A percentile compares a stretch with the other conserved stretches of the same genome.
These are phyloP conservation scores for Drosophila nr. fundita DNA, from an alignment of 2,888 invertebrate genomes.

Conservation along the genomic window DNA sequence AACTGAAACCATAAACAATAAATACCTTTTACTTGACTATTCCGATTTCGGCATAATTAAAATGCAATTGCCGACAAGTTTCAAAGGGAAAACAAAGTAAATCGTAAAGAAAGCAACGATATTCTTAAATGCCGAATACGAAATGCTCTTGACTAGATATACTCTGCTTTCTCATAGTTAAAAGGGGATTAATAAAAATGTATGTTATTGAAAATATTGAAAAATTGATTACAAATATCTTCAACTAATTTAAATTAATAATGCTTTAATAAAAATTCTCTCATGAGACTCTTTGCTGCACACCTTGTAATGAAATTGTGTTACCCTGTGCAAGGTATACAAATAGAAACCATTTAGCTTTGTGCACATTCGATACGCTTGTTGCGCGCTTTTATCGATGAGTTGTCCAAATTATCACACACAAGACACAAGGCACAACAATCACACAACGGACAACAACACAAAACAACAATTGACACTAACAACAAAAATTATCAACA, in stretches of 20 bases:
- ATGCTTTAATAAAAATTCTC: neutral
- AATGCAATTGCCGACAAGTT: conserved; percentile 62
- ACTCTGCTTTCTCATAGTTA: neutral
- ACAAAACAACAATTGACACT: conserved; percentile 61
- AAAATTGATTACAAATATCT: neutral
- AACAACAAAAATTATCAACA: conserved; percentile 78
- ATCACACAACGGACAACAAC: conserved; percentile 25
- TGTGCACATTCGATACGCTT: conserved; percentile 63
- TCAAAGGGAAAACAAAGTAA: conserved; percentile 32
- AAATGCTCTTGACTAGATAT: conserved; percentile 6
- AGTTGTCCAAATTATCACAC: conserved; percentile 78
- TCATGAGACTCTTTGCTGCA: neutral
- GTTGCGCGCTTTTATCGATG: conserved; percentile 75
- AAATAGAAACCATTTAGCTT: conserved; percentile 57
- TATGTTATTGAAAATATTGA: neutral
- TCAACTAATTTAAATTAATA: neutral
- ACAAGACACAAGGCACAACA: conserved; percentile 43
- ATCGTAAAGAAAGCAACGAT: conserved; percentile 4
- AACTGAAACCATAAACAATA: conserved; percentile 56
- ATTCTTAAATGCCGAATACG: neutral
- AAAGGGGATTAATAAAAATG: neutral
- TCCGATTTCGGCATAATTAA: conserved; percentile 71
- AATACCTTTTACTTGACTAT: conserved; percentile 29
- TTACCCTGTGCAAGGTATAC: neutral
- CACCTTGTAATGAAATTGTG: too few relatives aligned